These are phyloP conservation scores for Ascaphus truei DNA, from an alignment of 2,113 vertebrate genomes.

Conservation along the genomic window DNA sequence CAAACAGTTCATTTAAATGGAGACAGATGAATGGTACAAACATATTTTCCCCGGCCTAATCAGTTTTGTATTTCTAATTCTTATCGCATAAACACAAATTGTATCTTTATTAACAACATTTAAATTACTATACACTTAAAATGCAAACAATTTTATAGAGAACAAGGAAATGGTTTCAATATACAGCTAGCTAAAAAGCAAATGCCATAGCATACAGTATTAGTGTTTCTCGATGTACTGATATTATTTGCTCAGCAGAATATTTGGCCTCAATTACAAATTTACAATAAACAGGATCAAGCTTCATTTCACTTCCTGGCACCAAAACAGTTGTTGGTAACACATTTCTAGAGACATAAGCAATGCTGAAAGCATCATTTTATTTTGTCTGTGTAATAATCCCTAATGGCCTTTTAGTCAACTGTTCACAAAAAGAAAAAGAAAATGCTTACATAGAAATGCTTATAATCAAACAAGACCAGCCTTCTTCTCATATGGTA, in stretches of 20 bases:
- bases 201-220: background rate
- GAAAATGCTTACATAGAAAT: constrained; percentile 25
- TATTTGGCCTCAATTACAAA: constrained; percentile 10
- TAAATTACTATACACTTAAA: too few relatives aligned
- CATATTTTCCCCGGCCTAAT: too few relatives aligned
- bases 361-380: constrained; percentile 24
- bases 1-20: too few relatives aligned
- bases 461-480: constrained; percentile 19
- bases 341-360: constrained; percentile 15
- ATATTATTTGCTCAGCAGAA: constrained; percentile 24
- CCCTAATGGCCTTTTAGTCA: constrained; percentile 32
- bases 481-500: constrained; percentile 12
- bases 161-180: too few relatives aligned
- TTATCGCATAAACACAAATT: too few relatives aligned
- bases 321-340: constrained; percentile 6
- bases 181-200: too few relatives aligned
- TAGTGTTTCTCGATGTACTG: background rate
- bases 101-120: too few relatives aligned
- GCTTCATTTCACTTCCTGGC: constrained; percentile 32
- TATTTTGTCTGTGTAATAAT: constrained; percentile 33
- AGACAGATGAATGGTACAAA: too few relatives aligned
- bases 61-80: too few relatives aligned
- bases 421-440: constrained; percentile 26
- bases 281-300: constrained; percentile 26
- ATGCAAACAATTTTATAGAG: too few relatives aligned